Evolutionary conservation across 2,888 invertebrate genomes (phyloP), one percentile per base, ranked within the genome.

Genomic region (Coelopa pilipes): DNA sequence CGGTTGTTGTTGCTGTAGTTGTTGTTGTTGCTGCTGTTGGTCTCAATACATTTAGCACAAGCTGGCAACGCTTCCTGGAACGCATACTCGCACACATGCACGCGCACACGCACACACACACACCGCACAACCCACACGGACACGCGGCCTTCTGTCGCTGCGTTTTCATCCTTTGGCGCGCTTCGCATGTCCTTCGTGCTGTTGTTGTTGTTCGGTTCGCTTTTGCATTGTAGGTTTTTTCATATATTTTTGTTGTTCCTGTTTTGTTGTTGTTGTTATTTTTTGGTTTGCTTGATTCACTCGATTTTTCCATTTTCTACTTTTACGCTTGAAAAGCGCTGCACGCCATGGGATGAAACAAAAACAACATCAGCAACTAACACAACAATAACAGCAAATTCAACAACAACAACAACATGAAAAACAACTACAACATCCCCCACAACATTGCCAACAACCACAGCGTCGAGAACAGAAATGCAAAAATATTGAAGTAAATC

Each of bases 401-500:
- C 53, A 66, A 19, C 45, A 66, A 70, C 59, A 57, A 13, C 21
- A 60, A 46, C 67, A 74, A 68, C 69, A 68, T 55, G 49, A 72
- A 65, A 59, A 72, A 53, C 49, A 53, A 45, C 19, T 50, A 9
- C 45, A 50, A 24, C 24, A 70, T 73, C 71, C 55, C 50, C 24
- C 62, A n/a, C n/a, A n/a, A n/a, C n/a, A n/a, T 55, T 70, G 67
- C 70, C 70, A 75, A 71, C 73, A 75, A 73, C 67, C 34, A 34
- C 3, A 71, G 10, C 47, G n/a, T n/a, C n/a, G 45, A 10, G 47
- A 57, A 45, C 55, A 47, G 50, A 45, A 47, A 50, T 60, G 62
- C 17, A 17, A 55, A 72, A 70, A 75, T 65, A 70, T 72, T 68
- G 74, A 72, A 74, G 72, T 75, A 73, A 49, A 71, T 70, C 67